Conservation (phyloP, 1,140 invertebrate genomes). For the Drosophila asahinai region DNA sequence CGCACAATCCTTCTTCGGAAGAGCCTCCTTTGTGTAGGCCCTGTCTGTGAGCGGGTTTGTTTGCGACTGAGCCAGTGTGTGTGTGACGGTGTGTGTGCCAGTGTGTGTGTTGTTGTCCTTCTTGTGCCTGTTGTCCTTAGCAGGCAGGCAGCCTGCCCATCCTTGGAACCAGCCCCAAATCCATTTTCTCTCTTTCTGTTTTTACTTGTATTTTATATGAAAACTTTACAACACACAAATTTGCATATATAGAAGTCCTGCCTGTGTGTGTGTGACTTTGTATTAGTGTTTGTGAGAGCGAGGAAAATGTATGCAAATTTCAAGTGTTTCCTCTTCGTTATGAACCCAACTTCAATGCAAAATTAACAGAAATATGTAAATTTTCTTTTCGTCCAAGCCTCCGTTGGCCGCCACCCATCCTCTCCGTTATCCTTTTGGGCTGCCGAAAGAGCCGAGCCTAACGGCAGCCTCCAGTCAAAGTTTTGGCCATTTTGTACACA, state of each 20-base stretch:
- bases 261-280: conserved; percentile 26
- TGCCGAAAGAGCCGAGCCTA: conserved; percentile 59
- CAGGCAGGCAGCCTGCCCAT: conserved; percentile 27
- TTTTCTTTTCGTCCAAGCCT: conserved; percentile 75
- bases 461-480: conserved; percentile 29
- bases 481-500: conserved; percentile 57
- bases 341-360: conserved; percentile 84
- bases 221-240: conserved; percentile 80
- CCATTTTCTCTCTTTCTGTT: conserved; percentile 67
- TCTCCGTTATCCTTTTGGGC: conserved; percentile 11
- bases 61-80: conserved; percentile 22
- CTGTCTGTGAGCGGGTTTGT: conserved; percentile 41
- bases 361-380: conserved; percentile 85
- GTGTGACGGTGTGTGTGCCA: conserved; percentile 10
- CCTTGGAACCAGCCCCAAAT: conserved; percentile 58
- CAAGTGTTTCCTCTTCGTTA: conserved; percentile 85
- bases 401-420: conserved; percentile 20
- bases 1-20: conserved; percentile 79
- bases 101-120: conserved; percentile 60
- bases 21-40: conserved; percentile 76
- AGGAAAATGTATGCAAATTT: conserved; percentile 83
- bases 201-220: conserved; percentile 84
- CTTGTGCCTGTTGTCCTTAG: conserved; percentile 73
- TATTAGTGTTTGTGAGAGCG: conserved; percentile 47
- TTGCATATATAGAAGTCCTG: conserved; percentile 72